These are phyloP conservation scores for Tipula confusa DNA, from an alignment of 2,888 invertebrate genomes.

Conservation along the genomic window DNA sequence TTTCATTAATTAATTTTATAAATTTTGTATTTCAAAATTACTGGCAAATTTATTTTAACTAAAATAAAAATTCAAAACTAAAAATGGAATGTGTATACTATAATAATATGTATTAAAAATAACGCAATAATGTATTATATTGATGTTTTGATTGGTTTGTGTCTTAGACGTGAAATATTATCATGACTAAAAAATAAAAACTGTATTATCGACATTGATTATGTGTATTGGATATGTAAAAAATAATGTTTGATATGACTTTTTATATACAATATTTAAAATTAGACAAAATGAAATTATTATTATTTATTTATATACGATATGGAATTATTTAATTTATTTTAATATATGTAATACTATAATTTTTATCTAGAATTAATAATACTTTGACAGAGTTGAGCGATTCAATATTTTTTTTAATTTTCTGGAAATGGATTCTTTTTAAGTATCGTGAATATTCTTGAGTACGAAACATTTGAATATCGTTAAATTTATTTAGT, in stretches of 20 bases:
- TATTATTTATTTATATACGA: neutral
- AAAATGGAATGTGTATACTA: neutral
- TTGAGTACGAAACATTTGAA: neutral
- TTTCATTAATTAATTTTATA: neutral
- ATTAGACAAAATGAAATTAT: neutral
- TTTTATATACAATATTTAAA: neutral
- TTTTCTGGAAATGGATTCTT: neutral
- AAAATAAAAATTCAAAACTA: neutral
- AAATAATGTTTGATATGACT: neutral
- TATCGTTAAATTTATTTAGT: too few species aligned
- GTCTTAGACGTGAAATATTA: neutral
- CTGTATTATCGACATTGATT: neutral
- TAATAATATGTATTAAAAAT: neutral
- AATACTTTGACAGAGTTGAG: constrained; percentile 9
- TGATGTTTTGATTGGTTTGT: neutral
- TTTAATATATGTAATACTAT: neutral
- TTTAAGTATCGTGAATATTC: neutral
- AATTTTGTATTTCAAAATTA: neutral
- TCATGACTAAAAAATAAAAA: neutral
- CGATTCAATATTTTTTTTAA: neutral
- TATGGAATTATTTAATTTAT: neutral
- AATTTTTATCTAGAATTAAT: neutral
- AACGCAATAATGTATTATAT: neutral
- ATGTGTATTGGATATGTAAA: constrained; percentile 20
- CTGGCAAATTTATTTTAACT: neutral